Percentiles rank a stretch among this genome's conserved stretches.
Conservation (phyloP, 2,113 vertebrate species). For the Okapia johnstoni region DNA sequence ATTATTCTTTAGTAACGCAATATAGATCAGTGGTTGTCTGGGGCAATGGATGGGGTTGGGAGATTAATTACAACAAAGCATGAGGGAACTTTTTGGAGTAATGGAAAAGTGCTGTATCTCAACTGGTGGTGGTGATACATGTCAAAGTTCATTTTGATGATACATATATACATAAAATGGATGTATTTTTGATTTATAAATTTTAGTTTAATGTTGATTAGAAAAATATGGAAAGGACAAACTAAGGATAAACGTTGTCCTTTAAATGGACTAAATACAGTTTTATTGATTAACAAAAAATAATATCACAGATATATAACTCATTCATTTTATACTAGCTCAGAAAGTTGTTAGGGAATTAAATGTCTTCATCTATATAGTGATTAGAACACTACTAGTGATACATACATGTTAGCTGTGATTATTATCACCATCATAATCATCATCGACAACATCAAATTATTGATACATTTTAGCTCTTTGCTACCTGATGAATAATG, state of each 20-base stretch:
- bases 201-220: background rate
- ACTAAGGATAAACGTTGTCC: background rate
- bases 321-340: background rate
- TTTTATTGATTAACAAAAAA: background rate
- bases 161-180: background rate
- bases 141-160: background rate
- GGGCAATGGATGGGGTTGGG: background rate
- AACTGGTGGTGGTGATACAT: background rate
- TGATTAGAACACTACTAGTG: background rate
- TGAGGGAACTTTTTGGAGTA: background rate
- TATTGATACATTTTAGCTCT: background rate
- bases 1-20: background rate
- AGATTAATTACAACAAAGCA: background rate
- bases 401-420: background rate
- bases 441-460: background rate
- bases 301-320: background rate
- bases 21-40: background rate
- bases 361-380: background rate
- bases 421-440: background rate
- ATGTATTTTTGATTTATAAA: background rate
- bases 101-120: background rate
- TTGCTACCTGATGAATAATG: background rate
- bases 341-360: background rate
- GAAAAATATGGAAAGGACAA: background rate
- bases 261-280: background rate